Percentiles rank a stretch among this genome's conserved stretches.
Evolutionary conservation across 2,797 vertebrate genomes (phyloP).

Genomic region (Myotis findleyi): DNA sequence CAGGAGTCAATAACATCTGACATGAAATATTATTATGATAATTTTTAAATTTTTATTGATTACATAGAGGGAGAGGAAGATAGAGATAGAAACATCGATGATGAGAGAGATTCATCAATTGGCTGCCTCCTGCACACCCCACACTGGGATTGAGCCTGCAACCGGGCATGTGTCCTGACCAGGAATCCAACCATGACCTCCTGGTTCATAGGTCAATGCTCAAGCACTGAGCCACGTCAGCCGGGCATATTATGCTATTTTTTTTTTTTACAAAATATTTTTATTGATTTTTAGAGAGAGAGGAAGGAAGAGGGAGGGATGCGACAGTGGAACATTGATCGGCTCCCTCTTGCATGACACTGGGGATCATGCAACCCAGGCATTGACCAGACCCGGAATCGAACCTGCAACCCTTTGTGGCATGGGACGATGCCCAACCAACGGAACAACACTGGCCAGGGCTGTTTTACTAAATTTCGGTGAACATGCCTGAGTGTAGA

Average conservation of each 20-base stretch:
- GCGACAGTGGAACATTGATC: not conserved
- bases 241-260: not conserved
- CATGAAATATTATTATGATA: not conserved
- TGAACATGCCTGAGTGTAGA: not conserved
- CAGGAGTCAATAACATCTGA: not conserved
- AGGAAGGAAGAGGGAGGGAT: not conserved
- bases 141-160: not conserved
- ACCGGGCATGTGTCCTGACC: not conserved
- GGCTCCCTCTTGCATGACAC: not conserved
- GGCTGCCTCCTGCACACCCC: not conserved
- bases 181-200: not conserved
- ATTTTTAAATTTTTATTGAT: not conserved
- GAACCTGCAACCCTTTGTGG: not conserved
- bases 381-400: not conserved
- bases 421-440: not conserved
- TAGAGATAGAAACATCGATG: not conserved
- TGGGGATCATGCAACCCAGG: not conserved
- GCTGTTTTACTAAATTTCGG: not conserved
- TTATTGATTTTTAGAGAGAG: not conserved
- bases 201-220: no score
- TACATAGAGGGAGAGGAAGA: not conserved
- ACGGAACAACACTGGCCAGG: not conserved
- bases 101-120: not conserved
- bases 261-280: not conserved
- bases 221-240: no score